Conservation (phyloP, 2,797 vertebrate genomes). For the Melanotaenia pygmaea region DNA sequence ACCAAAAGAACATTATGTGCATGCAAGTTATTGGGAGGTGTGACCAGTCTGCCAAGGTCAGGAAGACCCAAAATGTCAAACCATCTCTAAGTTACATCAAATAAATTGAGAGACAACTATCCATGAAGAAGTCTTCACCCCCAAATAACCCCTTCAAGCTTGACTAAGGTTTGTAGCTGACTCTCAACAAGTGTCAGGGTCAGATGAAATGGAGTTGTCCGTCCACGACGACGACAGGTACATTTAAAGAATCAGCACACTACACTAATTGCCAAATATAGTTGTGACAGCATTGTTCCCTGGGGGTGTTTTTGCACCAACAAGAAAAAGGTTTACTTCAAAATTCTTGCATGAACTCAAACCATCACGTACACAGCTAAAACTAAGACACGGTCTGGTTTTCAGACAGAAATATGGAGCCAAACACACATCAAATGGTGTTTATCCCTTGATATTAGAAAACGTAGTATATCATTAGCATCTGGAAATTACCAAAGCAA, state of each 20-base stretch:
- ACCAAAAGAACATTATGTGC: not conserved
- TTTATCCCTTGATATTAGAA: not conserved
- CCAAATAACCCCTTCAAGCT: not conserved
- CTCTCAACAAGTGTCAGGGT: not conserved
- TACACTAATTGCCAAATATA: not conserved
- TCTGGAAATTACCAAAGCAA: not conserved
- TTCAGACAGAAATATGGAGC: too few relatives aligned
- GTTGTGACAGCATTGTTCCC: not conserved
- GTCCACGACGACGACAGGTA: too few relatives aligned
- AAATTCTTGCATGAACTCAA: not conserved
- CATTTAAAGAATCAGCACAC: not conserved
- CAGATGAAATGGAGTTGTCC: not conserved
- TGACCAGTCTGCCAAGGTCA: too few relatives aligned
- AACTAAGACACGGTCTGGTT: too few relatives aligned
- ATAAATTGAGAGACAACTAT: too few relatives aligned
- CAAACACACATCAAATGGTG: not conserved
- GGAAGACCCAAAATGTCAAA: too few relatives aligned
- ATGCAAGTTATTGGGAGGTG: not conserved
- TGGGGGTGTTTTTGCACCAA: not conserved
- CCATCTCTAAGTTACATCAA: too few relatives aligned
- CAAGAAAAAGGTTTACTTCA: not conserved
- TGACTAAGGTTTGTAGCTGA: not conserved
- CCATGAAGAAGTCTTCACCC: not conserved
- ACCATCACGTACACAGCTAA: not conserved
- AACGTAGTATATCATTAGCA: too few relatives aligned